Conservation (phyloP, 2,113 vertebrate species). For the Sapayoa aenigma region DNA sequence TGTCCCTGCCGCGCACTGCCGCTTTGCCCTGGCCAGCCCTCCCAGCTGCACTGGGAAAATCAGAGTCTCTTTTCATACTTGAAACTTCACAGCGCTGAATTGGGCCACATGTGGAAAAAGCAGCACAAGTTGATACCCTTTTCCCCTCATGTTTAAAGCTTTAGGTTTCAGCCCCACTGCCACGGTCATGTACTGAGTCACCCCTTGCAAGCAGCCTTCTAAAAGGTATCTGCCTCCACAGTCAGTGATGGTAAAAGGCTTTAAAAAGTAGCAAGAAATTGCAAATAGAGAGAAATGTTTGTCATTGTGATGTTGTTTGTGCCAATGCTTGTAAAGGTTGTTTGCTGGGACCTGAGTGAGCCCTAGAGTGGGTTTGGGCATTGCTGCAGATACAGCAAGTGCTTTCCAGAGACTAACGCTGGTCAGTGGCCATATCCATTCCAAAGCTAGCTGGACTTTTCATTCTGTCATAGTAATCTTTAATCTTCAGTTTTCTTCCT, state of each 20-base stretch:
- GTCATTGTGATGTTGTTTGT: background rate
- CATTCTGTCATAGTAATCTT: background rate
- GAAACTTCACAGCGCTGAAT: background rate
- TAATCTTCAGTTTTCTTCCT: background rate
- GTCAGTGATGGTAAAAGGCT: background rate
- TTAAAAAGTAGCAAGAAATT: background rate
- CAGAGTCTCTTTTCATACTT: background rate
- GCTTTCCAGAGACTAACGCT: background rate
- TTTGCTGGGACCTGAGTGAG: background rate
- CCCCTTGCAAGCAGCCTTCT: background rate
- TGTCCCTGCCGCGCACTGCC: background rate
- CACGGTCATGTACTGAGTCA: background rate
- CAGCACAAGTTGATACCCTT: background rate
- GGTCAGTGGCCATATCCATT: background rate
- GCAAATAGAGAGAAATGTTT: background rate
- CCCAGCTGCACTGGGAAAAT: background rate
- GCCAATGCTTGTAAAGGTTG: no score
- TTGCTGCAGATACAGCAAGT: accelerated
- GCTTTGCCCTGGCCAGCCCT: background rate
- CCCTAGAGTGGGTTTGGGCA: background rate
- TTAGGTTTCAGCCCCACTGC: background rate
- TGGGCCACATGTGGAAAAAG: background rate
- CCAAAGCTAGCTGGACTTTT: conserved; percentile 6
- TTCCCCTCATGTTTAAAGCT: background rate
- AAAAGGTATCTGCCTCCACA: background rate